These are phyloP conservation scores for Leptinotarsa tumamoca DNA, from an alignment of 2,888 invertebrate genomes.

Conservation along the genomic window DNA sequence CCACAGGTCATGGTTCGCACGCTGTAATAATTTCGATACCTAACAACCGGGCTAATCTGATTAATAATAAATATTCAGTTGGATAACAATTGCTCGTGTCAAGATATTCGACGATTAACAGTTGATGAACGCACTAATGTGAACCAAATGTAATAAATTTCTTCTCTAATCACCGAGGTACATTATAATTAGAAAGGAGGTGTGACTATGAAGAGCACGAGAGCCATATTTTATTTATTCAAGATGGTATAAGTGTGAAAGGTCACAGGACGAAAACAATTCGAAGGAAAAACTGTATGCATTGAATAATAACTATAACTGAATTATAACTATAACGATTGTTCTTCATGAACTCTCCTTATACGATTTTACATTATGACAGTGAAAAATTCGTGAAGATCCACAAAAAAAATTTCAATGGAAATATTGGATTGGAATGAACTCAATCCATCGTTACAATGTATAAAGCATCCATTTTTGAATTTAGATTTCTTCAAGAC, in stretches of 20 bases:
- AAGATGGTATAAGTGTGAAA: constrained; percentile 23
- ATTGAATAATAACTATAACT: neutral
- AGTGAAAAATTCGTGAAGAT: no score
- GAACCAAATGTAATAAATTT: constrained; percentile 41
- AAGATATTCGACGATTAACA: constrained; percentile 38
- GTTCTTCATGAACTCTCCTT: no score
- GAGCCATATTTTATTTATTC: constrained; percentile 39
- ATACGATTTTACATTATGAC: no score
- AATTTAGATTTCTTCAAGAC: no score
- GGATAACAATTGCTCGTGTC: constrained; percentile 35
- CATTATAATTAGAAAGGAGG: constrained; percentile 41
- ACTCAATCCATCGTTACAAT: no score
- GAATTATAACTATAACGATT: no score
- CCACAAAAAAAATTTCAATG: no score
- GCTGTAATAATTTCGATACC: constrained; percentile 12
- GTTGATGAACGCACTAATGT: constrained; percentile 45
- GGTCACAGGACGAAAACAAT: constrained; percentile 3
- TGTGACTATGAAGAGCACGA: constrained; percentile 34
- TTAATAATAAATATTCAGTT: constrained; percentile 39
- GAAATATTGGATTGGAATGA: no score
- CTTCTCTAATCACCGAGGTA: constrained; percentile 43
- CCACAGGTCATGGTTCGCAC: constrained; percentile 9
- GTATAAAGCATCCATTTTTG: no score
- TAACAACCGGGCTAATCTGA: constrained; percentile 21
- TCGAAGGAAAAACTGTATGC: neutral